phyloP scores from a whole-genome alignment of 2,888 invertebrate genomes.

The Psylliodes chrysocephalus region DNA sequence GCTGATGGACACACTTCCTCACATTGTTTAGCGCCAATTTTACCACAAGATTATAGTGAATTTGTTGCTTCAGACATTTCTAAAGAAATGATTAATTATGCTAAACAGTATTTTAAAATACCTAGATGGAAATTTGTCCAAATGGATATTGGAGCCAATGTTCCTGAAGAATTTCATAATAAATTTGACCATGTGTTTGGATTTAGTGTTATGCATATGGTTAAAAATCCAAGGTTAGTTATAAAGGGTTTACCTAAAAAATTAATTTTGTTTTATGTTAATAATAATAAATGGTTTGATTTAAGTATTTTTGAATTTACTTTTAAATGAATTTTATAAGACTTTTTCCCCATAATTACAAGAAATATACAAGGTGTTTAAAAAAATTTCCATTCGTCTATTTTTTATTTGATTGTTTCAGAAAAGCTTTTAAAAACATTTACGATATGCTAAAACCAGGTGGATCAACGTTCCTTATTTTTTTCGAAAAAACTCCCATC shows the following conservation, averaged over 20 bases:
- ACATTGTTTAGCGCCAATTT: neutral
- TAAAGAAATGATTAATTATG: neutral
- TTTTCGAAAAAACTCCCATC: neutral
- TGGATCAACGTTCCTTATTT: slow-evolving; percentile 1
- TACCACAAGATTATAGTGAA: slow-evolving; percentile 5
- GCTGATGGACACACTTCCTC: neutral
- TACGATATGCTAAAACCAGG: slow-evolving; percentile 14
- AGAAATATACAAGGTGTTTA: too few species aligned
- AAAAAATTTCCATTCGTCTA: too few species aligned
- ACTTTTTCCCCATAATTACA: too few species aligned
- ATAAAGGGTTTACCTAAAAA: too few species aligned
- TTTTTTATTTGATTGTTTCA: neutral
- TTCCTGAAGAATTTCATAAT: neutral
- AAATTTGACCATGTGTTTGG: neutral
- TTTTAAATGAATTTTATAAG: too few species aligned
- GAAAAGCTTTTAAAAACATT: slow-evolving; percentile 5
- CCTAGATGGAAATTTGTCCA: neutral
- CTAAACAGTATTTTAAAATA: neutral
- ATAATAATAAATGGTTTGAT: too few species aligned
- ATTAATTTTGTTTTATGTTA: too few species aligned
- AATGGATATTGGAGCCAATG: slow-evolving; percentile 1
- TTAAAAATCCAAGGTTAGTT: neutral
- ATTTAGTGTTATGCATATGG: neutral
- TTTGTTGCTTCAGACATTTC: slow-evolving; percentile 4
- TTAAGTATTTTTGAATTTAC: too few species aligned